Evolutionary conservation across 2,797 vertebrate species (phyloP).

Genomic region (Rallus crepitans): DNA sequence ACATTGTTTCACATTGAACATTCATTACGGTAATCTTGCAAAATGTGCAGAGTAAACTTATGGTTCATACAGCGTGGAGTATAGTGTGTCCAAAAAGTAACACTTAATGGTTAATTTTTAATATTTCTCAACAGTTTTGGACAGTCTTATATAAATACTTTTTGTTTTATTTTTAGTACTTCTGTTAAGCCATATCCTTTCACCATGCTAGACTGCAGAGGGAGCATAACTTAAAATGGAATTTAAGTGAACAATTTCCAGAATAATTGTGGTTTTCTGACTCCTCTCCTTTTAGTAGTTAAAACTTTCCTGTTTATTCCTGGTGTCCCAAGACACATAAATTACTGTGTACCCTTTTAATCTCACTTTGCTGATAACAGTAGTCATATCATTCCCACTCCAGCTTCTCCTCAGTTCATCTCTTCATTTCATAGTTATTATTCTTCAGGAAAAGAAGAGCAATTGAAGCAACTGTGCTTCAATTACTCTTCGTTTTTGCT

Average conservation of each 20-base stretch:
- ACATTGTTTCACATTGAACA: conserved; percentile 39
- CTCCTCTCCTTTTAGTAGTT: neutral
- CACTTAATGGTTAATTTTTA: neutral
- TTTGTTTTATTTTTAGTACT: neutral
- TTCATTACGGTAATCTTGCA: conserved; percentile 25
- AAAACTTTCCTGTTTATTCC: neutral
- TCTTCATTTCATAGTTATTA: neutral
- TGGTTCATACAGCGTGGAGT: neutral
- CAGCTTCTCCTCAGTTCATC: neutral
- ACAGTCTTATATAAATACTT: no score
- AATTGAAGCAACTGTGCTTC: neutral
- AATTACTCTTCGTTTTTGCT: neutral
- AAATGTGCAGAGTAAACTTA: conserved; percentile 12
- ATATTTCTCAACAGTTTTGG: neutral
- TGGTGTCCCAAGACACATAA: neutral
- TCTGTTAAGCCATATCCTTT: neutral
- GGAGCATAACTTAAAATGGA: neutral
- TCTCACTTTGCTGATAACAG: neutral
- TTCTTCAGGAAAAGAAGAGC: neutral
- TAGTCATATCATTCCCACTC: neutral
- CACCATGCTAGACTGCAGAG: neutral
- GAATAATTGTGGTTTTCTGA: accelerated
- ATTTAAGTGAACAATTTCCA: neutral
- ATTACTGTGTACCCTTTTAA: neutral
- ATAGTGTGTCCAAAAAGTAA: neutral